Evolutionary conservation across 2,888 invertebrate species (phyloP).

Genomic region (Lochmaea capreae): DNA sequence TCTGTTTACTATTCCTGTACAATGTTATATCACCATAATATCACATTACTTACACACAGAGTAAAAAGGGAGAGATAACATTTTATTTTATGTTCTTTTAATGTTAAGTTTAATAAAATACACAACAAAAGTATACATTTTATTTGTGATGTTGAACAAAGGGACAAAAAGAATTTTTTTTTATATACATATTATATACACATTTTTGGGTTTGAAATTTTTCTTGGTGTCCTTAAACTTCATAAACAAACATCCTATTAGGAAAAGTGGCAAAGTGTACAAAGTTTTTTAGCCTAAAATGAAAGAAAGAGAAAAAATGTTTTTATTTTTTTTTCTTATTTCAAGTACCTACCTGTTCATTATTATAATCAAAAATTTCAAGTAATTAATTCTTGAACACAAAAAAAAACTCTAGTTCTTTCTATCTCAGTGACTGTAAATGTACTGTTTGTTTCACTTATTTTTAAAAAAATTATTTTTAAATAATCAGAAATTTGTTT

Average conservation of each 20-base stretch:
- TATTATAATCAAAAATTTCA: too few species aligned
- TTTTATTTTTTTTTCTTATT: not conserved
- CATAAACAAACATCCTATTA: not conserved
- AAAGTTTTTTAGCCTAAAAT: slow-evolving; percentile 1
- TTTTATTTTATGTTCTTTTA: too few species aligned
- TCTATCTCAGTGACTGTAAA: too few species aligned
- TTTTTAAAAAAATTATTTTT: too few species aligned
- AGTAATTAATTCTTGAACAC: too few species aligned
- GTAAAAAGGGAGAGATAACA: too few species aligned
- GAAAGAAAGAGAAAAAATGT: not conserved
- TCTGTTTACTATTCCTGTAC: not conserved
- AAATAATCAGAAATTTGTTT: too few species aligned
- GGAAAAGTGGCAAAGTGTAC: not conserved
- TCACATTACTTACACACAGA: too few species aligned
- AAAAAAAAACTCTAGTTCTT: too few species aligned
- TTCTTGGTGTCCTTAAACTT: not conserved
- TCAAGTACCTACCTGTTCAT: too few species aligned
- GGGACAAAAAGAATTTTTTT: not conserved
- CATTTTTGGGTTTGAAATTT: not conserved
- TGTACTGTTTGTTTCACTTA: too few species aligned
- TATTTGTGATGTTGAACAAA: not conserved
- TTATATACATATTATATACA: not conserved
- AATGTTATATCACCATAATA: not conserved
- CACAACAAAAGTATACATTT: not conserved
- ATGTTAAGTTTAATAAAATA: not conserved